Evolutionary conservation across 1,140 invertebrate genomes (phyloP).

Genomic region (Nomia melanderi): DNA sequence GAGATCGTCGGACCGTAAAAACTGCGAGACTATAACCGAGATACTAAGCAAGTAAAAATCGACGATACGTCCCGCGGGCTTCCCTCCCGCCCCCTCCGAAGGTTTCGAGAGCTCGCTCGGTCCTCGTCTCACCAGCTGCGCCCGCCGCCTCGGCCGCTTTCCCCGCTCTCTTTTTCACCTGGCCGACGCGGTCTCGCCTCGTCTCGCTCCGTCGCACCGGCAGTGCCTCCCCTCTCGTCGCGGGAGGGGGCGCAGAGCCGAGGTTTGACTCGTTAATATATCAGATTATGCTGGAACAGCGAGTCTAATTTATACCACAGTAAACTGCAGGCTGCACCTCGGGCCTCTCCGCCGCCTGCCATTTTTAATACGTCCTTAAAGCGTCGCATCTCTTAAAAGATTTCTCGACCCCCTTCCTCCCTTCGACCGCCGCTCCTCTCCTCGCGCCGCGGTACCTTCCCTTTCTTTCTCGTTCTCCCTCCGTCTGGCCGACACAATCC

Average conservation of each 20-base stretch:
- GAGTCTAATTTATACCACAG: constrained; percentile 71
- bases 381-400: constrained; percentile 66
- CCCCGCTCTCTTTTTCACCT: neutral
- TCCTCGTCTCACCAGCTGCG: neutral
- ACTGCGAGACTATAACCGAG: constrained; percentile 67
- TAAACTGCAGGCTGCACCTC: constrained; percentile 64
- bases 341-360: constrained; percentile 52
- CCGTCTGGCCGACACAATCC: neutral
- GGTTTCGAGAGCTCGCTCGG: too few species aligned
- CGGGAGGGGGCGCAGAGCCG: constrained; percentile 17
- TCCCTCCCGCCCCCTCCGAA: constrained; percentile 1
- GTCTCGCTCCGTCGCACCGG: neutral
- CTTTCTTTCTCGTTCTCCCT: neutral
- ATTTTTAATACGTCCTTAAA: constrained; percentile 69
- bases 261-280: constrained; percentile 70
- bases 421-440: too few species aligned
- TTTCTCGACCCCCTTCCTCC: constrained; percentile 49
- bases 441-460: too few species aligned
- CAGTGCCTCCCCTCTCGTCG: neutral
- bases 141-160: neutral
- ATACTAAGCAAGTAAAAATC: constrained; percentile 69
- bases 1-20: constrained; percentile 64
- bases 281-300: constrained; percentile 71
- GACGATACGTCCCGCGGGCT: constrained; percentile 63
- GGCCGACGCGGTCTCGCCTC: neutral